Conservation (phyloP, 2,113 vertebrate genomes). For the Peucedramus taeniatus region DNA sequence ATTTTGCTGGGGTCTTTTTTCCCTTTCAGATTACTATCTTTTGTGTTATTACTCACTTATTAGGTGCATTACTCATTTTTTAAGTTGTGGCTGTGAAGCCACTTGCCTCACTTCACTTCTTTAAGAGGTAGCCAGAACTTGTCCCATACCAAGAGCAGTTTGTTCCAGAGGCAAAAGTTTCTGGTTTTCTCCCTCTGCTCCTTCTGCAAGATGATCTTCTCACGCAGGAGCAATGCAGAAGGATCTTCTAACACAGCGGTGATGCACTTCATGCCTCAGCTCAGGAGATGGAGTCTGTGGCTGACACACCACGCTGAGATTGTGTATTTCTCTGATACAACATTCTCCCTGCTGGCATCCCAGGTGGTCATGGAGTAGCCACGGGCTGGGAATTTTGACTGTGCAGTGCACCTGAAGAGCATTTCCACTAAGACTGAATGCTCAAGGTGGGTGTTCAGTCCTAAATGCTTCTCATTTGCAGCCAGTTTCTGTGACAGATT, state of each 20-base stretch:
- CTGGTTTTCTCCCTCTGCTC: neutral
- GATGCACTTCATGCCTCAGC: neutral
- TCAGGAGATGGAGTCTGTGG: neutral
- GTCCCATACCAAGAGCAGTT: neutral
- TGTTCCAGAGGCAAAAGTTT: neutral
- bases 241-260: neutral
- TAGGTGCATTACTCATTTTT: neutral
- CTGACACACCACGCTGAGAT: neutral
- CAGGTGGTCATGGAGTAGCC: neutral
- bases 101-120: neutral
- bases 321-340: fast-evolving
- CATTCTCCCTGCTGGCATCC: neutral
- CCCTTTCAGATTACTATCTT: neutral
- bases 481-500: neutral
- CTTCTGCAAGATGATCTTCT: neutral
- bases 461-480: neutral
- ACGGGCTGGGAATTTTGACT: neutral
- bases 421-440: neutral
- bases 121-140: neutral
- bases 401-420: neutral
- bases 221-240: neutral
- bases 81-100: neutral
- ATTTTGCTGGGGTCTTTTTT: neutral
- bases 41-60: neutral
- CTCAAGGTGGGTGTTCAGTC: neutral